Conservation (phyloP, 1,140 invertebrate genomes). For the Acromyrmex charruanus region DNA sequence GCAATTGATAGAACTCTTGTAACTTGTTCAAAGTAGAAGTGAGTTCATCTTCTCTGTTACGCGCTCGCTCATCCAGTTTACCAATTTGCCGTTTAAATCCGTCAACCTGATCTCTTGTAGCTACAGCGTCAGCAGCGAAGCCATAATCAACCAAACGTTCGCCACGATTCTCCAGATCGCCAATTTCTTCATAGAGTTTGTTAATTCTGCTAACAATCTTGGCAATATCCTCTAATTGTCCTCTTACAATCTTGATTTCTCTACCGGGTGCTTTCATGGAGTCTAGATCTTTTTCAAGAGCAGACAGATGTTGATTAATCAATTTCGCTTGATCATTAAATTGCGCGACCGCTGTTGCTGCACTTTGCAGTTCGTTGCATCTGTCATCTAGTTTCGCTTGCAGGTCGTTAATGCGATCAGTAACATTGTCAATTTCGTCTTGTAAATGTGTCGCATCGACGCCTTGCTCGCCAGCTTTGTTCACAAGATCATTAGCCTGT, state of each 20-base stretch:
- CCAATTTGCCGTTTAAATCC: slow-evolving; percentile 92
- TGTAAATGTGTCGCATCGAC: slow-evolving; percentile 92
- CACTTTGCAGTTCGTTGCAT: slow-evolving; percentile 93
- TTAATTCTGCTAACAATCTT: slow-evolving; percentile 90
- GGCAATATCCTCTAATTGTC: slow-evolving; percentile 94
- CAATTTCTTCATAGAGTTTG: slow-evolving; percentile 90
- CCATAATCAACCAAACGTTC: slow-evolving; percentile 93
- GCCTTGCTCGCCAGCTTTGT: slow-evolving; percentile 90
- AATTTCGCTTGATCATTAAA: slow-evolving; percentile 95
- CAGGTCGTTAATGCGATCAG: slow-evolving; percentile 93
- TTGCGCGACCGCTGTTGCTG: slow-evolving; percentile 94
- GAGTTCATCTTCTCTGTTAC: slow-evolving; percentile 92
- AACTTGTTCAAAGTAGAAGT: slow-evolving; percentile 91
- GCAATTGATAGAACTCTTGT: slow-evolving; percentile 94
- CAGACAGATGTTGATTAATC: slow-evolving; percentile 91
- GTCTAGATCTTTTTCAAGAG: slow-evolving; percentile 94
- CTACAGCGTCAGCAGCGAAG: slow-evolving; percentile 93
- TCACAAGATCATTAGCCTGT: slow-evolving; percentile 91
- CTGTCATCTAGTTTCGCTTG: slow-evolving; percentile 92
- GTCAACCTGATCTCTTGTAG: slow-evolving; percentile 93
- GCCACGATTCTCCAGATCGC: slow-evolving; percentile 90
- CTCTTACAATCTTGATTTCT: slow-evolving; percentile 94
- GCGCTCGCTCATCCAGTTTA: slow-evolving; percentile 92
- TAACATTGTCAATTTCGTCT: slow-evolving; percentile 92
- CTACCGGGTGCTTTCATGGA: slow-evolving; percentile 94